phyloP scores from a whole-genome alignment of 92 coral and sea anemone species.

The Heteractis magnifica region DNA sequence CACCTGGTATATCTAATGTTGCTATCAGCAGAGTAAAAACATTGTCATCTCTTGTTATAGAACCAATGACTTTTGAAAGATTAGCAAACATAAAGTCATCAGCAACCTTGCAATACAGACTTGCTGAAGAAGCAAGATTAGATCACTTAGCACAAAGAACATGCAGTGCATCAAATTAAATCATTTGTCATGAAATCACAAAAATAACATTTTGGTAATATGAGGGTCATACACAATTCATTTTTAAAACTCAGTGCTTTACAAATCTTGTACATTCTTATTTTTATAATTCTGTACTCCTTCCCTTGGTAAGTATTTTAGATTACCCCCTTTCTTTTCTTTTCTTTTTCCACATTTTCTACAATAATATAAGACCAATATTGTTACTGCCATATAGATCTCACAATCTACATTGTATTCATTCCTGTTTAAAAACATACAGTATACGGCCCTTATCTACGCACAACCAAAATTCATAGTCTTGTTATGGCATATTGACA shows the following conservation, averaged over 20 bases:
- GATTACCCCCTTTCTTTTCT: neutral
- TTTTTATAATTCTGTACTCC: neutral
- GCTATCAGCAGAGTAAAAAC: too few relatives aligned
- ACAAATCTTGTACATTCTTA: slow-evolving; percentile 4
- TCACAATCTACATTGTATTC: neutral
- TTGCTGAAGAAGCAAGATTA: neutral
- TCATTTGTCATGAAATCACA: slow-evolving; percentile 5
- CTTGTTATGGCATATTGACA: neutral
- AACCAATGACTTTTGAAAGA: slow-evolving; percentile 71
- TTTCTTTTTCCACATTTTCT: too few relatives aligned
- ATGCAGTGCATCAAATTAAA: neutral
- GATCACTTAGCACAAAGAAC: neutral
- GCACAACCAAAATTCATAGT: neutral
- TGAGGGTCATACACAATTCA: neutral
- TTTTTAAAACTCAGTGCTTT: neutral
- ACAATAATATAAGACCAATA: neutral
- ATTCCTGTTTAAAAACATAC: neutral
- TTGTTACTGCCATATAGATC: neutral
- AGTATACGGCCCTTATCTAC: too few relatives aligned
- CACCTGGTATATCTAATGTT: neutral
- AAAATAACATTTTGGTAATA: neutral
- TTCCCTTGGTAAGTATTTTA: neutral
- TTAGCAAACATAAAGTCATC: slow-evolving; percentile 56
- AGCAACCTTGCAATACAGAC: slow-evolving; percentile 43
- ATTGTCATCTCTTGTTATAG: slow-evolving; percentile 29